Base-by-base conservation (phyloP, 2,797 vertebrate genomes). In the Liasis olivaceus region DNA sequence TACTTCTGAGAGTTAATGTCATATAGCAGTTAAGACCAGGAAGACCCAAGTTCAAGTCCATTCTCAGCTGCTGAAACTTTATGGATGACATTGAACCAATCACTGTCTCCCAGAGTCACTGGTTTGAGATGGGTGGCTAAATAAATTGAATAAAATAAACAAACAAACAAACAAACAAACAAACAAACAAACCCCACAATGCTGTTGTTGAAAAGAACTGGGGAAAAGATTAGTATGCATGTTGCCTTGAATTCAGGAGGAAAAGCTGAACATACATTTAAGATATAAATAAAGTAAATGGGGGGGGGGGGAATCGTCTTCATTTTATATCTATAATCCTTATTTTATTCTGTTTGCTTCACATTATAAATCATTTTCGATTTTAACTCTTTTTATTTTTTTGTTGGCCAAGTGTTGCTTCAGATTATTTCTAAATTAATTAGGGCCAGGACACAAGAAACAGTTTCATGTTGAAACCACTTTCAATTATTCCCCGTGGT, bases 391-490 rank as follows among this genome's bases (percentile, higher is more conserved):
- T 42, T 42, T 77, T 42, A 42, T 22, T 77, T 42, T 42, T 94
- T 89, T 66, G 69, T 81, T 89, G 91, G 88, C 0, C 4, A 90
- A 93, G 93, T 95, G 47, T 93, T 93, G 90, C 14, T 85, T 92
- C 26, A 66, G 60, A 91, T 91, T 88, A 47, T 62, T 92, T 93
- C 87, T 89, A 88, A 95, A 94, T 87, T 0, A 12, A 89, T 92
- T 91, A 66, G 59, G 31, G 14, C 54, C 54, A 64, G 56, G 8
- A 56, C n/a, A 11, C n/a, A 87, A 56, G 51, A 86, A 91, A 86
- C 20, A 54, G 31, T n/a, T 28, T 66, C 64, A 77, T 60, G 24
- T 20, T 47, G 85, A 88, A 28, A 36, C 2, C 31, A 42, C 31
- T 87, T 72, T 86, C 36, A 85, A 89, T 14, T 13, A 54, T 58